phyloP scores from a whole-genome alignment of 1,140 invertebrate genomes.

The Diorhabda sublineata region DNA sequence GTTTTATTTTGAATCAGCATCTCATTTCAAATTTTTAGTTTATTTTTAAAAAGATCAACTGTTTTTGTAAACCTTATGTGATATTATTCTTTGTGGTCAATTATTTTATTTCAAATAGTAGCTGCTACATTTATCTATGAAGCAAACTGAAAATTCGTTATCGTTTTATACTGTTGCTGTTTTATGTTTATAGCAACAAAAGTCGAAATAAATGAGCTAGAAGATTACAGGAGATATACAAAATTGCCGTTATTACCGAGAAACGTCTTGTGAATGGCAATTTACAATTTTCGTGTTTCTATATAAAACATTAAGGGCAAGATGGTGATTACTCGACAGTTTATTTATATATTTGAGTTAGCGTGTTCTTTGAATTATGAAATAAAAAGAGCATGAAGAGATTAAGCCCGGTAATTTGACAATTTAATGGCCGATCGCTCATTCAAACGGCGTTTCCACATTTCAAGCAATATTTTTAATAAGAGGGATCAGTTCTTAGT shows the following conservation, averaged over 20 bases:
- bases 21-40: no score
- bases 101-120: background rate
- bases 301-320: background rate
- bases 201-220: conserved; percentile 9
- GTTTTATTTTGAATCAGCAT: no score
- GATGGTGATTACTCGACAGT: background rate
- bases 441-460: no score
- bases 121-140: background rate
- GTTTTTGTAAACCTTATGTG: no score
- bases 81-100: no score
- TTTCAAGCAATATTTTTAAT: no score
- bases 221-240: conserved; percentile 11
- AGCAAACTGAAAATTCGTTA: background rate
- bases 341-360: background rate
- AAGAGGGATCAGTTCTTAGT: no score
- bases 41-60: no score
- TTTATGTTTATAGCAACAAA: background rate
- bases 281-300: background rate
- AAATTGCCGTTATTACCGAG: conserved; percentile 4
- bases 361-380: no score
- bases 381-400: background rate
- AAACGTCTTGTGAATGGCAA: conserved; percentile 1
- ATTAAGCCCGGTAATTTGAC: no score
- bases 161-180: background rate
- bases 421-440: no score